Base-by-base conservation (phyloP, 2,888 invertebrate species). In the Ophonus ardosiacus region DNA sequence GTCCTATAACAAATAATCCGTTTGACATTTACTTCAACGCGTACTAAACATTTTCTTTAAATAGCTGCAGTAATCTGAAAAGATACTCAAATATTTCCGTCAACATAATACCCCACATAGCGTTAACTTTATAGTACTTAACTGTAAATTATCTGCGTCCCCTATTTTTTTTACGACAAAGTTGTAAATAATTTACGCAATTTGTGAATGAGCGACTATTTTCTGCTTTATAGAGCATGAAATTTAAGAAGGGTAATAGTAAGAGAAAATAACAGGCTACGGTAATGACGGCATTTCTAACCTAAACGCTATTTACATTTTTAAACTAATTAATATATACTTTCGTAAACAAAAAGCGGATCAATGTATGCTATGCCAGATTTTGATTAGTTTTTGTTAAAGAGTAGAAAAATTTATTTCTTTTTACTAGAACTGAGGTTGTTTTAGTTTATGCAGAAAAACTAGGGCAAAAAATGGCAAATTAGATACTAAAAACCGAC, bases 221-320 rank as follows among this genome's bases (percentile, higher is more conserved):
- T 38, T 38, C 15, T 68, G 68, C 31, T 68, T 68, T 68, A 38
- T 68, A 68, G 68, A 68, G 68, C 68, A n/a, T 68, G 68, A 68
- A 68, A 61, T 61, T 17, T 61, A 10, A 61, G 61, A 7, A 21
- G 63, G 63, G n/a, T 21, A 24, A 51, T 51, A 13, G 43, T 13
- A 38, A 68, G 24, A 31, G 63, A 18, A 68, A 68, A 68, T 68
- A 68, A 68, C 31, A 68, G 68, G 31, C 15, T 38, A 68, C 15
- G 68, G n/a, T 68, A 68, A 68, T 68, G 31, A 68, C 31, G 15
- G 38, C 31, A 31, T 68, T 31, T 38, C 13, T 38, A 24, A 56
- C 21, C 24, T 63, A 31, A 31, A 31, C 31, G 31, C 31, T 31
- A 31, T 31, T 13, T 51, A 51, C 10, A 51, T 51, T 31, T 63